Base-by-base conservation (phyloP, 1,140 invertebrate genomes). In the Argopecten irradians region DNA sequence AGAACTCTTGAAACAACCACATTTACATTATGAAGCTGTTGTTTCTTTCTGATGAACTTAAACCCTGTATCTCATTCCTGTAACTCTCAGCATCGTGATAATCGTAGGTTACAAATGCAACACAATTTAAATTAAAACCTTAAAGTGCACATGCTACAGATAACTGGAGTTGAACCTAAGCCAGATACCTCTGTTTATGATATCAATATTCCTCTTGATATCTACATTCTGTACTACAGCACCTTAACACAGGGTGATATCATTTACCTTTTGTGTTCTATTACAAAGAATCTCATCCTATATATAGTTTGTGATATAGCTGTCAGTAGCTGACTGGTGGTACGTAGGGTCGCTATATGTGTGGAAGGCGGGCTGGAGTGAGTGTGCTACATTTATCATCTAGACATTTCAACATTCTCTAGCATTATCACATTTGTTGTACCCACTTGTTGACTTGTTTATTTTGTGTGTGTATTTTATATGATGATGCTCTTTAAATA, bases 331-430 rank as follows among this genome's bases (percentile, higher is more conserved):
- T 71, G n/a, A 71, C 55, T 3, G 1, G 28, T 7, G 55, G 55
- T 71, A 16, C 28, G 22, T 16, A 16, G 22, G 11, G 5, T n/a
- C 16, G 55, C n/a, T 71, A 71, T 22, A n/a, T 16, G 22, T 46
- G 43, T 46, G 14, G 22, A 16, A 5, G 5, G 55, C n/a, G 55
- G 2, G 55, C 5, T 22, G 13, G 36, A 71, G 55, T 8, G 55
- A 28, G 55, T 71, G n/a, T 71, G 55, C 55, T 71, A 11, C 43
- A 46, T 11, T 2, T 28, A 71, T 71, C 55, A 71, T 71, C 55
- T 71, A 71, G 55, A 71, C 55, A 71, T 71, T 71, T 71, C 28
- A 71, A 71, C n/a, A 71, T 71, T 71, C 55, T 71, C 55, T 71
- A 71, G 55, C 55, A 71, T 71, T 71, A 71, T 11, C 55, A 71